These are phyloP conservation scores for Asteroscopus sphinx DNA, from an alignment of 2,888 invertebrate species.

Conservation along the genomic window DNA sequence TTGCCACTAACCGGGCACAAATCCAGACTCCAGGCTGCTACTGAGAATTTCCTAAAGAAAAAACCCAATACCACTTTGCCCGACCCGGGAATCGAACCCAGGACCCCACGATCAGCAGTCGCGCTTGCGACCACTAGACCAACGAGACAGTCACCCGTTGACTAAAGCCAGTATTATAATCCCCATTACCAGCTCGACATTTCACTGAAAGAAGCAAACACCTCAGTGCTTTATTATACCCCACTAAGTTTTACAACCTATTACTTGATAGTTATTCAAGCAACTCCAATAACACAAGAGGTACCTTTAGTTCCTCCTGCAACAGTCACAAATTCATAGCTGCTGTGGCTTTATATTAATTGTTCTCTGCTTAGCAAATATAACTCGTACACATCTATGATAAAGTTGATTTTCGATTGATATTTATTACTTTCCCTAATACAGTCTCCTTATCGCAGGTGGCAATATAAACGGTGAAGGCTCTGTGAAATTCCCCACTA, in stretches of 20 bases:
- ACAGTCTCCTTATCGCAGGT: constrained; percentile 75
- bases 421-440: constrained; percentile 58
- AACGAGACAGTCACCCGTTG: too few species aligned
- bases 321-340: constrained; percentile 71
- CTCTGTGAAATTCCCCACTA: constrained; percentile 73
- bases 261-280: constrained; percentile 40
- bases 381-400: constrained; percentile 30
- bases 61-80: too few species aligned
- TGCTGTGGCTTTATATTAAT: constrained; percentile 67
- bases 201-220: constrained; percentile 36
- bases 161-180: constrained; percentile 7
- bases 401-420: constrained; percentile 58
- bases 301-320: constrained; percentile 64
- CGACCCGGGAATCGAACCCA: too few species aligned
- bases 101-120: too few species aligned
- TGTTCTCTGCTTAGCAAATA: constrained; percentile 46
- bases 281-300: constrained; percentile 65
- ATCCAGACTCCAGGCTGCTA: too few species aligned
- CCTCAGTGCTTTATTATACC: constrained; percentile 31
- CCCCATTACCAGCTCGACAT: constrained; percentile 23
- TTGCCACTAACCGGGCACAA: too few species aligned
- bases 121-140: too few species aligned
- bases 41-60: too few species aligned
- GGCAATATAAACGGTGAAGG: constrained; percentile 71
- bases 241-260: constrained; percentile 27